These are phyloP conservation scores for Psix sp. DNA, from an alignment of 1,140 invertebrate species.

Conservation along the genomic window DNA sequence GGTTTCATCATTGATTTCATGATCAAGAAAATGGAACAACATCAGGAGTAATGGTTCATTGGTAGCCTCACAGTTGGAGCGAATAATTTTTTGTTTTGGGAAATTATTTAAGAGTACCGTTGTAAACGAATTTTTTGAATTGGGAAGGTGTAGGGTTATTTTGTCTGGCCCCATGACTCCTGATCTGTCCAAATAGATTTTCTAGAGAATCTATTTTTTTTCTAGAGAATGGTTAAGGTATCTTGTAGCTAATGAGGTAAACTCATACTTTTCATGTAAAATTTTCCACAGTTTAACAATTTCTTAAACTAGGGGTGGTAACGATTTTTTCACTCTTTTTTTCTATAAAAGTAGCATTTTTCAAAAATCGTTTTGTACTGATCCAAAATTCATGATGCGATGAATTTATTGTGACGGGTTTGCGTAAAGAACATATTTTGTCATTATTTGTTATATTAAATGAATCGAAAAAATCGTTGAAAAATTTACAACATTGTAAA, in stretches of 20 bases:
- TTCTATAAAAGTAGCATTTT: conserved; percentile 1
- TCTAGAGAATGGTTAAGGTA: no score
- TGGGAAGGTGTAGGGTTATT: conserved; percentile 14
- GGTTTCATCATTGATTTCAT: not conserved
- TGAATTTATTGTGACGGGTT: conserved; percentile 4
- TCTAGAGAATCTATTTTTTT: conserved; percentile 11
- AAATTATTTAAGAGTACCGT: not conserved
- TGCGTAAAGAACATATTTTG: conserved; percentile 1
- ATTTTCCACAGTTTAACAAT: not conserved
- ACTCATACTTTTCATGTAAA: not conserved
- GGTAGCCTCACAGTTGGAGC: conserved; percentile 3
- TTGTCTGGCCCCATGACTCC: conserved; percentile 8
- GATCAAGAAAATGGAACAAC: not conserved
- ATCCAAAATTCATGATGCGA: conserved; percentile 7
- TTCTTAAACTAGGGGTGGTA: conserved; percentile 5
- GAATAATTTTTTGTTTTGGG: not conserved
- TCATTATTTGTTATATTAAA: not conserved
- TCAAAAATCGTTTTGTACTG: not conserved
- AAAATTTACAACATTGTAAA: not conserved
- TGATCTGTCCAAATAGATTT: conserved; percentile 11
- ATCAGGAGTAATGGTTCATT: not conserved
- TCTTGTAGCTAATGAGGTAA: not conserved
- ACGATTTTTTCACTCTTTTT: conserved; percentile 1
- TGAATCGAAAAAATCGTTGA: conserved; percentile 22
- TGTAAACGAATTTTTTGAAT: conserved; percentile 9